phyloP scores from a whole-genome alignment of 92 coral and sea anemone species.

The Epizoanthus rinbou region DNA sequence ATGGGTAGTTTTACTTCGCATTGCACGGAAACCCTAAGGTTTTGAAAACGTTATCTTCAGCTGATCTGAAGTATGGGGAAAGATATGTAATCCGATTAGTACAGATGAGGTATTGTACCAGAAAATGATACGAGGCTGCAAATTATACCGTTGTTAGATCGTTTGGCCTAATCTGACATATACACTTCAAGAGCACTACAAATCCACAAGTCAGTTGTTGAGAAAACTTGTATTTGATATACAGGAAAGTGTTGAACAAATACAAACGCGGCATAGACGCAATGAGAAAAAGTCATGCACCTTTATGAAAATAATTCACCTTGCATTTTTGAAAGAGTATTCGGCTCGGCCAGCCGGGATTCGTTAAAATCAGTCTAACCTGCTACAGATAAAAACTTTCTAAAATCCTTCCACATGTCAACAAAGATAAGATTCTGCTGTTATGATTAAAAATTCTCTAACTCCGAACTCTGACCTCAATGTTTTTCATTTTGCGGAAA shows the following conservation, averaged over 20 bases:
- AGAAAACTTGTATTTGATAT: background rate
- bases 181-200: conserved; percentile 23
- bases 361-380: conserved; percentile 33
- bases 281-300: background rate
- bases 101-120: conserved; percentile 41
- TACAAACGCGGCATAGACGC: background rate
- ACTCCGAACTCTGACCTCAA: conserved; percentile 43
- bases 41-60: conserved; percentile 55
- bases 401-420: conserved; percentile 58
- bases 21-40: conserved; percentile 52
- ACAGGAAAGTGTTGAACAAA: background rate
- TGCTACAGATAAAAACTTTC: conserved; percentile 42
- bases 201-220: background rate
- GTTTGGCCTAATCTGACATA: conserved; percentile 23
- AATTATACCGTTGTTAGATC: conserved; percentile 30
- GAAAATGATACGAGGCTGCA: conserved; percentile 51
- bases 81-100: conserved; percentile 63
- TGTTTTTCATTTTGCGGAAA: conserved; percentile 43
- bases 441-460: conserved; percentile 57
- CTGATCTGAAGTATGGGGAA: conserved; percentile 29
- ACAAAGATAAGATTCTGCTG: conserved; percentile 63
- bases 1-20: background rate
- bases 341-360: background rate
- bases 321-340: background rate
- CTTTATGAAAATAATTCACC: background rate